Conservation (phyloP, 2,888 invertebrate genomes). For the Frankliniella fusca region DNA sequence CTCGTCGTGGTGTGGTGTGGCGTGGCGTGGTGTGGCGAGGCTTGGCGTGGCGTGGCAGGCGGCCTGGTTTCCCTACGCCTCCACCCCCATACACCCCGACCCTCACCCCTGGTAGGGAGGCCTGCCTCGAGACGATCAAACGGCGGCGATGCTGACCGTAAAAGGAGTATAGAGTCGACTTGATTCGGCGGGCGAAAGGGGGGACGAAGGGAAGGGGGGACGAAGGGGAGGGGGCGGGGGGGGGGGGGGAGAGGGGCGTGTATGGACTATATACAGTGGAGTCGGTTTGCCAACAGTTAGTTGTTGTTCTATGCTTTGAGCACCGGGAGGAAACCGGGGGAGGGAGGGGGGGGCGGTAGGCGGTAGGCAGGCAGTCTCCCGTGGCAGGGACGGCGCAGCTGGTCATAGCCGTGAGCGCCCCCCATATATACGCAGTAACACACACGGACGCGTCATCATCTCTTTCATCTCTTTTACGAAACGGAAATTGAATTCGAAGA, state of each 20-base stretch:
- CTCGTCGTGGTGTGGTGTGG: too few species aligned
- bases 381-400: too few species aligned
- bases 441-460: not conserved
- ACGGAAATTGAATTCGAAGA: slow-evolving; percentile 19
- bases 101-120: not conserved
- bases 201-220: not conserved
- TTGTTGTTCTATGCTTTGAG: not conserved
- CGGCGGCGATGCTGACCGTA: not conserved
- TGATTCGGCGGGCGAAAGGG: not conserved
- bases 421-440: too few species aligned
- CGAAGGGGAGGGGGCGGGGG: not conserved
- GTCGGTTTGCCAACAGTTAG: not conserved
- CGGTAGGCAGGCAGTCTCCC: too few species aligned
- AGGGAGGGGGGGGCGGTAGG: not conserved
- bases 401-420: too few species aligned
- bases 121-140: not conserved
- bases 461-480: not conserved
- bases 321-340: not conserved
- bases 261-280: too few species aligned
- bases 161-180: slow-evolving; percentile 14
- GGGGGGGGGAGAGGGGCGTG: not conserved
- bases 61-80: slow-evolving; percentile 7
- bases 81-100: not conserved
- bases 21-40: too few species aligned
- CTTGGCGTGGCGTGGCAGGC: not conserved